phyloP scores from a whole-genome alignment of 1,140 invertebrate species.

The Danaus melanippus region DNA sequence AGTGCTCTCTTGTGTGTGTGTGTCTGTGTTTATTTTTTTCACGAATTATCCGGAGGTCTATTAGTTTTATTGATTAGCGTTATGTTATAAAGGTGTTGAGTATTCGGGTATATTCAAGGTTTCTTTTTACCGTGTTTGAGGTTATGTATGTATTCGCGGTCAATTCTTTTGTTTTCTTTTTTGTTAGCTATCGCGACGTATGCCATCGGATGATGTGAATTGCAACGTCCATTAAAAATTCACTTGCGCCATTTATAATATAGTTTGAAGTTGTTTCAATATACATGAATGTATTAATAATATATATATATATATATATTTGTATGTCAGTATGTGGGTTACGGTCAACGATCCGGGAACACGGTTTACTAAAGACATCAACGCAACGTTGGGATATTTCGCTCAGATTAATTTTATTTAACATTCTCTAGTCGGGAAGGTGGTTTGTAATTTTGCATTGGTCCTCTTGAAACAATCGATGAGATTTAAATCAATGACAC shows the following conservation, averaged over 20 bases:
- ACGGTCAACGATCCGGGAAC: conserved; percentile 39
- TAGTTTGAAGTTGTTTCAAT: too few species aligned
- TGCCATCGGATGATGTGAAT: conserved; percentile 43
- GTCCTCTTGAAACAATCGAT: too few species aligned
- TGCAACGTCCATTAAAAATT: conserved; percentile 45
- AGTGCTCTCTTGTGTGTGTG: conserved; percentile 35
- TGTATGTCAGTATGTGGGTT: conserved; percentile 27
- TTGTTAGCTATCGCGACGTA: conserved; percentile 24
- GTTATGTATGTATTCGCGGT: conserved; percentile 42
- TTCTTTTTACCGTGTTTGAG: conserved; percentile 35
- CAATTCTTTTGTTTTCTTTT: conserved; percentile 33
- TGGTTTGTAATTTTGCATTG: too few species aligned
- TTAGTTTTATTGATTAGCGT: conserved; percentile 1
- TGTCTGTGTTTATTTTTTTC: conserved; percentile 31
- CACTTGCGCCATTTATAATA: conserved; percentile 24
- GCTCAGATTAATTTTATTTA: neutral
- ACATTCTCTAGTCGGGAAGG: too few species aligned
- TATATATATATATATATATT: conserved; percentile 9
- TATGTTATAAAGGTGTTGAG: conserved; percentile 17
- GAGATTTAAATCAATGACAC: too few species aligned
- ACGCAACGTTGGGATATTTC: conserved; percentile 21
- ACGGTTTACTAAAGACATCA: conserved; percentile 50
- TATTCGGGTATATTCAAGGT: conserved; percentile 48
- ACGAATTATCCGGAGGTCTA: conserved; percentile 36
- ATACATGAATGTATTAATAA: neutral